A percentile compares a stretch with the other conserved stretches of the same genome.
These are phyloP conservation scores for Enteromius fasciolatus DNA, from an alignment of 2,797 vertebrate species.

Conservation along the genomic window DNA sequence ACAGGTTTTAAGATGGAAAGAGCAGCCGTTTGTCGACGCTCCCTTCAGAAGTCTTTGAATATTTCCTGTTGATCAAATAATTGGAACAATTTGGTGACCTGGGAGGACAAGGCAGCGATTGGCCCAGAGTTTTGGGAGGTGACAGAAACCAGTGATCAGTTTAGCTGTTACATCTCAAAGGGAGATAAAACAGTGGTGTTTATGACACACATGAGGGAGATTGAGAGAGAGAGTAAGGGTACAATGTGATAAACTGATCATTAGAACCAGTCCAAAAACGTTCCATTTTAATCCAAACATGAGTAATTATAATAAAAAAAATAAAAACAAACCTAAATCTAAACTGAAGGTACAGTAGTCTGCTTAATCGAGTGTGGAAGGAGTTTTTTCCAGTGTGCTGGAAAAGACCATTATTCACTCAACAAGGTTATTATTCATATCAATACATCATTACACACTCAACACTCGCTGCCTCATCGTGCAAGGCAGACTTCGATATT, in stretches of 20 bases:
- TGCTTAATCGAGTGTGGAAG: background rate
- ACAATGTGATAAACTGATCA: slow-evolving; percentile 6
- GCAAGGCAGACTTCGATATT: slow-evolving; percentile 4
- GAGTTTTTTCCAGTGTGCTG: slow-evolving; percentile 13
- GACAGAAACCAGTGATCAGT: slow-evolving; percentile 57
- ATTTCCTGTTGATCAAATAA: slow-evolving; percentile 68
- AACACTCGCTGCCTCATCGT: background rate
- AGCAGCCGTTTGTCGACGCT: slow-evolving; percentile 35
- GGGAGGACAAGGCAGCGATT: slow-evolving; percentile 58
- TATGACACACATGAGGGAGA: slow-evolving; percentile 27
- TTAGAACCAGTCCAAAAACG: background rate
- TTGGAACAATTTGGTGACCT: slow-evolving; percentile 68
- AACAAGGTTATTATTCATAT: slow-evolving; percentile 11
- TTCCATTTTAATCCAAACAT: background rate
- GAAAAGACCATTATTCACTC: slow-evolving; percentile 2
- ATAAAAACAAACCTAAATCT: background rate
- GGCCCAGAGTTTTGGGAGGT: slow-evolving; percentile 59
- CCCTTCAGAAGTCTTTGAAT: slow-evolving; percentile 38
- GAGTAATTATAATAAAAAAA: background rate
- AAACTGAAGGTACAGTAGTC: slow-evolving; percentile 13
- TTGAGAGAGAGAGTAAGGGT: background rate
- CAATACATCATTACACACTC: slow-evolving; percentile 49
- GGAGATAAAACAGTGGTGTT: slow-evolving; percentile 70
- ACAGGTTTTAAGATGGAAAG: slow-evolving; percentile 51
- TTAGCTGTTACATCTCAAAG: slow-evolving; percentile 59